phyloP scores from a whole-genome alignment of 2,797 vertebrate genomes.

The Staurois parvus region DNA sequence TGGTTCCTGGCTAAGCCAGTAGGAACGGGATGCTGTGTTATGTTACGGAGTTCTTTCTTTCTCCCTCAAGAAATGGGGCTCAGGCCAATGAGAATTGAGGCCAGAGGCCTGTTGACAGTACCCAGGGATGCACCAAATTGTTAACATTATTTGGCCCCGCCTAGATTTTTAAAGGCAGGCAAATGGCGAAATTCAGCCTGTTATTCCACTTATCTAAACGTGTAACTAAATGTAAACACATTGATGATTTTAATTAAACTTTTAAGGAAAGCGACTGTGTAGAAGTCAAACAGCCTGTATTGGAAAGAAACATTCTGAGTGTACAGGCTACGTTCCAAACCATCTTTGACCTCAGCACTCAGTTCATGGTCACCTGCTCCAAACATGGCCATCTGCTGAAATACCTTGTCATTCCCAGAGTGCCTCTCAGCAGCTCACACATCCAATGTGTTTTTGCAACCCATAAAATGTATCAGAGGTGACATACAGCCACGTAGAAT shows the following conservation, averaged over 20 bases:
- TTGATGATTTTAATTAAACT: not conserved
- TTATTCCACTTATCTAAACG: no score
- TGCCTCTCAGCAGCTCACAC: not conserved
- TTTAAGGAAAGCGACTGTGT: not conserved
- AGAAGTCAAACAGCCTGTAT: not conserved
- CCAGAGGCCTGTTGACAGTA: no score
- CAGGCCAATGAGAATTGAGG: no score
- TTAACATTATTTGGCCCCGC: no score
- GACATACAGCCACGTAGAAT: slow-evolving; percentile 22
- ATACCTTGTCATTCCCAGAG: not conserved
- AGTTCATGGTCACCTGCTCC: not conserved
- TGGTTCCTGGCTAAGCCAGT: no score
- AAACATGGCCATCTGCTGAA: not conserved
- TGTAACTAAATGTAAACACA: not conserved
- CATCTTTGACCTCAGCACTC: not conserved
- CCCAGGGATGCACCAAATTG: no score
- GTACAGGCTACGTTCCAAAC: not conserved
- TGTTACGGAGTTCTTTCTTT: no score
- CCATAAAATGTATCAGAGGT: slow-evolving; percentile 16
- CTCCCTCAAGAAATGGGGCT: no score
- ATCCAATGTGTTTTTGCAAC: not conserved
- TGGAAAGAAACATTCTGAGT: not conserved
- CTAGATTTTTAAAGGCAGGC: no score
- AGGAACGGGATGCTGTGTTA: no score
- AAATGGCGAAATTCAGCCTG: no score